phyloP scores from a whole-genome alignment of 2,113 vertebrate genomes.

The sheep (Ovis aries) region DNA sequence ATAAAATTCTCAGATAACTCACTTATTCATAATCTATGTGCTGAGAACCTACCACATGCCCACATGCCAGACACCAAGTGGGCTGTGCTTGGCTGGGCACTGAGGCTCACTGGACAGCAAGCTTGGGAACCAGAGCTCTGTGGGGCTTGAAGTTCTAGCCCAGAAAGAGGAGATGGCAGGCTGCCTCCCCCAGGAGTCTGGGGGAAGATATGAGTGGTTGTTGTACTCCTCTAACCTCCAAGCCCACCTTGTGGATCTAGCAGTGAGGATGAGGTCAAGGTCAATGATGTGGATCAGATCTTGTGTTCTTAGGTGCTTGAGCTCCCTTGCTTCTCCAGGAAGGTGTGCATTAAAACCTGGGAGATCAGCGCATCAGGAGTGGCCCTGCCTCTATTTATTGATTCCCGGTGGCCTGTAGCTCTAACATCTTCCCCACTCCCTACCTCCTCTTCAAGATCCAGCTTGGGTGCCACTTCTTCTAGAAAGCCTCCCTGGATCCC shows the following conservation, averaged over 20 bases:
- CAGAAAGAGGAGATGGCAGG: neutral
- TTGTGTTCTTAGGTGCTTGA: neutral
- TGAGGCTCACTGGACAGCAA: neutral
- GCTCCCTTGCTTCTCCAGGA: neutral
- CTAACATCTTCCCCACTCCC: neutral
- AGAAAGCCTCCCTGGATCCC: neutral
- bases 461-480: neutral
- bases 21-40: neutral
- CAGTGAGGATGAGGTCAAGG: neutral
- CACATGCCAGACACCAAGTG: rapidly evolving
- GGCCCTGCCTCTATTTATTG: neutral
- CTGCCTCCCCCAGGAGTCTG: neutral
- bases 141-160: neutral
- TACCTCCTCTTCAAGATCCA: neutral
- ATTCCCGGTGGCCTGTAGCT: neutral
- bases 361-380: neutral
- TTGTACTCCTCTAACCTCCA: neutral
- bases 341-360: neutral
- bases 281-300: neutral
- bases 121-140: neutral
- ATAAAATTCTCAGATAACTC: neutral
- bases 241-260: neutral
- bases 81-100: neutral
- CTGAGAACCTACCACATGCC: neutral
- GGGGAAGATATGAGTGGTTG: neutral